Evolutionary conservation across 2,888 invertebrate genomes (phyloP).

Genomic region (Drosophila lacicola): DNA sequence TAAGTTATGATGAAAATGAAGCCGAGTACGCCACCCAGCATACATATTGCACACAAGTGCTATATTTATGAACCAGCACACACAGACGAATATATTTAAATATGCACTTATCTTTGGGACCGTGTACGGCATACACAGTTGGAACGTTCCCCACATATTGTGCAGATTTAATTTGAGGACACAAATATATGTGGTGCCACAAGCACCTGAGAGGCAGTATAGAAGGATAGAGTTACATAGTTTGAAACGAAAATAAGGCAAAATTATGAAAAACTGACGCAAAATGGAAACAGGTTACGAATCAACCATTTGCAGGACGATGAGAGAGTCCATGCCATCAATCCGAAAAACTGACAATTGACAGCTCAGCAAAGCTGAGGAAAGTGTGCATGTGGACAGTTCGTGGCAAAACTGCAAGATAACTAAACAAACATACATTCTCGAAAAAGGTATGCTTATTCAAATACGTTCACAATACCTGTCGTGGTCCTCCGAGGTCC

Average conservation of each 20-base stretch:
- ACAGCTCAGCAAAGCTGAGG: constrained; percentile 57
- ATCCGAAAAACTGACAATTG: constrained; percentile 77
- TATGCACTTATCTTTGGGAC: constrained; percentile 23
- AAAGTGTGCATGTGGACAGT: constrained; percentile 39
- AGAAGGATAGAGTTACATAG: constrained; percentile 9
- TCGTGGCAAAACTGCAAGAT: constrained; percentile 23
- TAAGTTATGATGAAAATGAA: constrained; percentile 51
- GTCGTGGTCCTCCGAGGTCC: not conserved
- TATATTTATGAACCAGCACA: not conserved
- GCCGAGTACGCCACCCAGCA: constrained; percentile 24
- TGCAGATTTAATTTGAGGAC: constrained; percentile 56
- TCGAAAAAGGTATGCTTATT: constrained; percentile 44
- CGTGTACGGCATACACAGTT: not conserved
- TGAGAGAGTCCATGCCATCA: constrained; percentile 36
- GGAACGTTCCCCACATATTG: constrained; percentile 15
- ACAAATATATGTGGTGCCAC: constrained; percentile 24
- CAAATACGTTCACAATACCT: constrained; percentile 45
- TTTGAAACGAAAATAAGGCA: constrained; percentile 47
- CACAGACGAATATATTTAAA: not conserved
- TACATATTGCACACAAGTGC: constrained; percentile 22
- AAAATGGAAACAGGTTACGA: constrained; percentile 14
- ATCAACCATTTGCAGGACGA: constrained; percentile 21
- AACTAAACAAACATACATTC: constrained; percentile 31
- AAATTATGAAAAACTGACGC: constrained; percentile 37
- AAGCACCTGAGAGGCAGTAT: constrained; percentile 11